Percentiles rank a stretch among this genome's conserved stretches.
phyloP scores from a whole-genome alignment of 2,888 invertebrate species.

The Corythucha ciliata region DNA sequence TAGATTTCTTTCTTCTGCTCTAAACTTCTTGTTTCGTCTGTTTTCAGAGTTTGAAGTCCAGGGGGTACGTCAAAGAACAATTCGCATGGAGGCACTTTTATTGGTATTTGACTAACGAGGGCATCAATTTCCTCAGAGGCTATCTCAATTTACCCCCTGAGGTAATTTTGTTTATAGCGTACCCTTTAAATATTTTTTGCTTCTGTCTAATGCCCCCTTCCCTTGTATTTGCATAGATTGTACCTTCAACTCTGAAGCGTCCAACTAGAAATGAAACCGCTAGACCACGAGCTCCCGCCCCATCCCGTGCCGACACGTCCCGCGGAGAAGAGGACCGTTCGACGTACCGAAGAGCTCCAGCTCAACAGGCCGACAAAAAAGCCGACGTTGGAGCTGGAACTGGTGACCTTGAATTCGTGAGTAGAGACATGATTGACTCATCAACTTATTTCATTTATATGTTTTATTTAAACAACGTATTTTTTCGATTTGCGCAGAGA shows the following conservation, averaged over 20 bases:
- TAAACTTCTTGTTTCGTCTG: constrained; percentile 7
- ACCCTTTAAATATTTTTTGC: neutral
- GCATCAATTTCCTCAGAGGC: constrained; percentile 90
- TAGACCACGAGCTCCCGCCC: constrained; percentile 59
- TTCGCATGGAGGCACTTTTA: constrained; percentile 99
- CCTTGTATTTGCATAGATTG: constrained; percentile 53
- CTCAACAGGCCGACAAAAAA: constrained; percentile 76
- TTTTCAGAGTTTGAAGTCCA: constrained; percentile 77
- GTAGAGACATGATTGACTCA: no score
- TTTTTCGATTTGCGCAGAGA: constrained; percentile 52
- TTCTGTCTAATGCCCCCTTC: no score
- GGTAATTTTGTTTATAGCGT: constrained; percentile 36
- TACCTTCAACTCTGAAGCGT: constrained; percentile 92
- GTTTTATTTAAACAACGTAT: constrained; percentile 16
- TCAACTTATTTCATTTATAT: no score
- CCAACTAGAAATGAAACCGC: constrained; percentile 78
- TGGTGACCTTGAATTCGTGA: constrained; percentile 80
- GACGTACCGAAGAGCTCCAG: constrained; percentile 69
- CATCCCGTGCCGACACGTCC: constrained; percentile 56
- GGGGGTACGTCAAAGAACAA: constrained; percentile 97
- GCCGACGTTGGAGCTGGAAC: constrained; percentile 94
- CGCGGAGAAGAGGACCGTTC: constrained; percentile 74
- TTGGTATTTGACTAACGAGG: constrained; percentile 98
- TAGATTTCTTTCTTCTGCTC: no score
- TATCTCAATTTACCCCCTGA: constrained; percentile 95